Percentiles rank a stretch among this genome's conserved stretches.
These are phyloP conservation scores for Urophycis tenuis DNA, from an alignment of 2,797 vertebrate genomes.

Conservation along the genomic window DNA sequence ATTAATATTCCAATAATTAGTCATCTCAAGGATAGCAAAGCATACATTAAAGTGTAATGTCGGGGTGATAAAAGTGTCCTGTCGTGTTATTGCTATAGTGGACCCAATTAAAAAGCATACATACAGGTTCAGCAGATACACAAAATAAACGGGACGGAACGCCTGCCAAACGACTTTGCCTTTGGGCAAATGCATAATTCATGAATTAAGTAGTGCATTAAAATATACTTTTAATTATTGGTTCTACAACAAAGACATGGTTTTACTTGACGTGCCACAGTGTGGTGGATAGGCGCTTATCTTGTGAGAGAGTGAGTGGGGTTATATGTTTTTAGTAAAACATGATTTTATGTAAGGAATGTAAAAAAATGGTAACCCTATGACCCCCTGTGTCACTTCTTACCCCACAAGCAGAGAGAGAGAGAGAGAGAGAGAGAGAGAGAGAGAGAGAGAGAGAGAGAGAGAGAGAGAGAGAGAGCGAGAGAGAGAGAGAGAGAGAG, in stretches of 20 bases:
- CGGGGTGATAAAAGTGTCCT: background rate
- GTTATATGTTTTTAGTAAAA: background rate
- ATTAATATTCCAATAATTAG: background rate
- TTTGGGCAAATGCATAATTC: constrained; percentile 64
- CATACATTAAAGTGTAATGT: constrained; percentile 4
- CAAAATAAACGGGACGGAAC: constrained; percentile 32
- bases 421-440: constrained; percentile 4
- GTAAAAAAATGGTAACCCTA: background rate
- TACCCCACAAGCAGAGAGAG: background rate
- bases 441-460: constrained; percentile 4
- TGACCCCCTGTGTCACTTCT: background rate
- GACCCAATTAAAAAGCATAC: background rate
- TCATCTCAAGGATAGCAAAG: background rate
- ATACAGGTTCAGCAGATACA: background rate
- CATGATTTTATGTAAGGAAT: background rate
- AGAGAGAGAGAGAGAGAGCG: background rate
- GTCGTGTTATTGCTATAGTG: background rate
- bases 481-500: constrained; percentile 7
- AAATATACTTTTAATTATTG: constrained; percentile 63
- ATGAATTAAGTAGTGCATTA: constrained; percentile 55
- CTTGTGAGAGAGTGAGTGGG: background rate
- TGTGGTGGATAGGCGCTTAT: background rate
- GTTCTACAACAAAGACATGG: constrained; percentile 57
- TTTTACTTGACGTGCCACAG: constrained; percentile 35
- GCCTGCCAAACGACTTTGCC: constrained; percentile 42